Evolutionary conservation across 2,797 vertebrate genomes (phyloP), one percentile per base, ranked within the genome.

Genomic region (Notamacropus eugenii): DNA sequence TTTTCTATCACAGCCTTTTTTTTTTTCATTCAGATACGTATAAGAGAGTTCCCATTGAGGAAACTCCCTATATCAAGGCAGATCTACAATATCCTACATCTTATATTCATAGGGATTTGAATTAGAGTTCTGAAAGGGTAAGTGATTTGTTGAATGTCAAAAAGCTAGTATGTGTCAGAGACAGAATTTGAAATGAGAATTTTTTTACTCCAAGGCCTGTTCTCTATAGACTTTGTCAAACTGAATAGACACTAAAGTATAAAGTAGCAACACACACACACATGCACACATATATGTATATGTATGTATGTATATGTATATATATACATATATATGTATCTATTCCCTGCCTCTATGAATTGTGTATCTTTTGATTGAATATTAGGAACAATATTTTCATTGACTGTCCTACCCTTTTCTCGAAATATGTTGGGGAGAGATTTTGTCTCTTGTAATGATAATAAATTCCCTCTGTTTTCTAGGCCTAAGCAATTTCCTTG

Each of bases 401-500:
- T 94, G 90, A 95, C 6, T 91, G n/a, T 22, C 22, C 2, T 10
- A 27, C 13, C 59, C n/a, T 27, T 50, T 1, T 28, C 12, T 95
- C 27, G 82, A 55, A 10, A 62, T 31, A 74, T 54, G 5, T 91
- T 93, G 16, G 50, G 95, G 29, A 54, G 56, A 96, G 95, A 97
- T 94, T 96, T 98, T 97, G 54, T 93, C 95, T 95, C 95, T 97
- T 82, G 92, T 96, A 98, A 96, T 16, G 90, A n/a, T 93, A 98
- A 98, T 96, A 97, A 96, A 97, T 97, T 96, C 92, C 97, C 92
- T 93, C 96, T 97, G 91, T 98, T 98, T 98, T 95, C 93, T 93
- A 94, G 54, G 57, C 31, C 94, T 98, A 97, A 98, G 95, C 96
- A 97, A 96, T 98, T 98, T 98, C 90, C 93, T 95, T 96, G 90